Base-by-base conservation (phyloP, 2,888 invertebrate genomes). In the Scelioninae gen. 2 region DNA sequence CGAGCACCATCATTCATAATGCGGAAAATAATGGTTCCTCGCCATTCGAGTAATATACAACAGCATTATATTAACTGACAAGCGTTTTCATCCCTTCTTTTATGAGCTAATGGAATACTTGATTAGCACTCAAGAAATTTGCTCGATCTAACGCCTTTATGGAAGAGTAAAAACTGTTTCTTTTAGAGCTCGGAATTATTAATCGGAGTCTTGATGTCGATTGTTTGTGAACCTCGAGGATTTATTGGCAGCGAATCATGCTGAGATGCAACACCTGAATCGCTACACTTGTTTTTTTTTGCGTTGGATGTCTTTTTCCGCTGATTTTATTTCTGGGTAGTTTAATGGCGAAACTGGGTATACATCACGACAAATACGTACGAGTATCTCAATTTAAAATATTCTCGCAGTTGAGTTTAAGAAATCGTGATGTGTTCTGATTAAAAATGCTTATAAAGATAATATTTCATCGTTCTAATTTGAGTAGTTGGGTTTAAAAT, bases 11-110 rank as follows among this genome's bases (percentile, higher is more conserved):
- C 77, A 77, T 79, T 73, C 70, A 63, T 72, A 69, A 72, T 73
- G 76, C 65, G 76, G 63, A 71, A 78, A 77, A 77, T 75, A 78
- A 75, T 78, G 77, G 74, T 74, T 74, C 65, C 75, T 67, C 76
- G 74, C 75, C 77, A 67, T 71, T 74, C 46, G 63, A 43, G 67
- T 53, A 64, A 67, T 71, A 63, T 63, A 67, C 67, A 58, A 67
- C 53, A 28, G 69, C 65, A 69, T 73, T 73, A 73, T 73, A 18
- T 69, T 69, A 58, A 60, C 73, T 73, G 73, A 73, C 73, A 73
- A 64, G 73, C 69, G 70, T 74, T 74, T 74, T 70, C 61, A 65
- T 57, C 55, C 65, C 68, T 55, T 15, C 71, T 75, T 67, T 75
- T 71, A 68, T 68, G 63, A 71, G 48, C 74, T 71, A 68, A 71